Conservation (phyloP, 2,113 vertebrate genomes). For the Naja naja region DNA sequence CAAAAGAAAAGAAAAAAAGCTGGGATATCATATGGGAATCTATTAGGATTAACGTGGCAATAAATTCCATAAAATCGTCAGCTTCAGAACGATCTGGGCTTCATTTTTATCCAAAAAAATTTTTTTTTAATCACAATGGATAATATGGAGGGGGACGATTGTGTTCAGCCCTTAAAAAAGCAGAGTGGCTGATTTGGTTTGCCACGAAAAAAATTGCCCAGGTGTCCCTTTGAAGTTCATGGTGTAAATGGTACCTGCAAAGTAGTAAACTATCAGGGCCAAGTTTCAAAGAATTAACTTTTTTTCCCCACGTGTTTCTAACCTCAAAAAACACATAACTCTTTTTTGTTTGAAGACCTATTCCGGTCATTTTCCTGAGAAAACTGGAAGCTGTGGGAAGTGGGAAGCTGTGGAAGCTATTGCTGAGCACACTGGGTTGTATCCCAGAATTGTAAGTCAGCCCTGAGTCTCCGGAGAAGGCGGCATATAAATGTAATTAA, state of each 20-base stretch:
- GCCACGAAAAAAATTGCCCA: neutral
- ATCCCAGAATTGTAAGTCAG: too few species aligned
- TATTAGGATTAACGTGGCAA: constrained; percentile 60
- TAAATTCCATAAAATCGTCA: constrained; percentile 19
- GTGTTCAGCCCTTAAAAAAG: neutral
- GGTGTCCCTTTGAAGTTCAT: fast-evolving
- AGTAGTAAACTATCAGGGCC: neutral
- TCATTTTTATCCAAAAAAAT: constrained; percentile 31
- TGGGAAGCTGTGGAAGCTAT: too few species aligned
- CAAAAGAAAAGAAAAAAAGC: neutral
- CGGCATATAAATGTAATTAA: too few species aligned
- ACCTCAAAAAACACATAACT: fast-evolving
- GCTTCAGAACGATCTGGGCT: constrained; percentile 55
- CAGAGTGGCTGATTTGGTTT: neutral
- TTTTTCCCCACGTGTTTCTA: fast-evolving
- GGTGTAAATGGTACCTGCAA: neutral
- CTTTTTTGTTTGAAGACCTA: fast-evolving
- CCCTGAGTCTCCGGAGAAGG: too few species aligned
- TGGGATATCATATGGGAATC: constrained; percentile 46
- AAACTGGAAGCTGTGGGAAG: neutral
- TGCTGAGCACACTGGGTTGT: too few species aligned
- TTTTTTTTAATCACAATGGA: neutral
- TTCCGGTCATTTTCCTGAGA: neutral
- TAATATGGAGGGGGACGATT: neutral
- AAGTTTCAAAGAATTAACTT: neutral